These are phyloP conservation scores for Varanus komodoensis DNA, from an alignment of 2,113 vertebrate species.

Conservation along the genomic window DNA sequence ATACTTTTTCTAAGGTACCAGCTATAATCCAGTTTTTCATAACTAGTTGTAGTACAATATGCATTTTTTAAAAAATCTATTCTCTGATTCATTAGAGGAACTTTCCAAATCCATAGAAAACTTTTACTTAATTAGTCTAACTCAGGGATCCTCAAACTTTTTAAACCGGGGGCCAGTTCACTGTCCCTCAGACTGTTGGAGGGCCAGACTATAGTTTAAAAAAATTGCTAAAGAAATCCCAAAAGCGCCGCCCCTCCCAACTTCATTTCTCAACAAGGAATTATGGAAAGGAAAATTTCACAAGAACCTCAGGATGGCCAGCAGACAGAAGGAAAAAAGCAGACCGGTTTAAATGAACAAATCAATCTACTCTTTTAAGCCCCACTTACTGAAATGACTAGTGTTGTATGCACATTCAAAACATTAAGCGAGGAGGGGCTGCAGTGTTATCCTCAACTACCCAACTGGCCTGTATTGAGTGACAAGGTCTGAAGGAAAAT, in stretches of 20 bases:
- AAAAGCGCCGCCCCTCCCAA: too few species aligned
- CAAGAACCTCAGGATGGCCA: too few species aligned
- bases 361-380: background rate
- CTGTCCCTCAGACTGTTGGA: too few species aligned
- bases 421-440: background rate
- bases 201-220: too few species aligned
- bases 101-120: background rate
- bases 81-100: background rate
- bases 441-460: background rate
- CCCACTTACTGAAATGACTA: background rate
- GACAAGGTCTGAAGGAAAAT: background rate
- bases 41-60: background rate
- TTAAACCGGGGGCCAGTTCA: too few species aligned
- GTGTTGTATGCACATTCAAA: background rate
- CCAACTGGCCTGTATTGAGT: too few species aligned
- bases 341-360: background rate
- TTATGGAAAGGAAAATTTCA: too few species aligned
- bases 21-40: background rate
- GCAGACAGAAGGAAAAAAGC: too few species aligned
- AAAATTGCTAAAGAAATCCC: too few species aligned
- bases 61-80: background rate
- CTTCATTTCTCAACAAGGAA: too few species aligned
- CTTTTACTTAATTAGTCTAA: background rate
- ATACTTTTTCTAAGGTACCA: background rate
- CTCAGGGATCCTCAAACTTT: background rate